These are phyloP conservation scores for Podilymbus podiceps DNA, from an alignment of 2,113 vertebrate genomes.

Conservation along the genomic window DNA sequence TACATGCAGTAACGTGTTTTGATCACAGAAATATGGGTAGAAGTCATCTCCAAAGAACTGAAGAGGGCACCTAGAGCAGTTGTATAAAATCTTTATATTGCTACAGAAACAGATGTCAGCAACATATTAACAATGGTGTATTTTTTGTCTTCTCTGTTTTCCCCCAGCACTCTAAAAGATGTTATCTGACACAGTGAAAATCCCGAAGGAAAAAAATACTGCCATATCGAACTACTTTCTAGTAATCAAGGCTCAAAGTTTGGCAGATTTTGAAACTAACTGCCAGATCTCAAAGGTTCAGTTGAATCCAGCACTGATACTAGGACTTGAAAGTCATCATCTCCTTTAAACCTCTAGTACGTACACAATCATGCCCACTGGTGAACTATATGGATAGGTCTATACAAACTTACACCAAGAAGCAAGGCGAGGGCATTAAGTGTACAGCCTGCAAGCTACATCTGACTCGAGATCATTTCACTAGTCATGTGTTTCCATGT, in stretches of 20 bases:
- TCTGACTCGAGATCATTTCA: neutral
- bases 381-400: neutral
- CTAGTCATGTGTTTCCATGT: neutral
- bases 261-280: neutral
- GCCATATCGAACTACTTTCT: neutral
- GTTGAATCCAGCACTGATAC: neutral
- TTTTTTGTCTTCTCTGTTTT: neutral
- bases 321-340: neutral
- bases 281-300: neutral
- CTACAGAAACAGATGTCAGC: neutral
- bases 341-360: neutral
- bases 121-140: rapidly evolving
- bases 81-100: neutral
- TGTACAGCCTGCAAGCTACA: neutral
- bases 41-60: neutral
- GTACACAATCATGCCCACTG: neutral
- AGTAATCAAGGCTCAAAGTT: neutral
- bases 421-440: neutral
- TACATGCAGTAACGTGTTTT: neutral
- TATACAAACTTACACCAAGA: neutral
- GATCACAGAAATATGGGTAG: neutral
- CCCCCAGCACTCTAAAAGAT: neutral
- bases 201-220: neutral
- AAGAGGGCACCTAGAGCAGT: neutral
- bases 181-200: neutral